Conservation (phyloP, 2,888 invertebrate genomes). For the Allygus modestus region DNA sequence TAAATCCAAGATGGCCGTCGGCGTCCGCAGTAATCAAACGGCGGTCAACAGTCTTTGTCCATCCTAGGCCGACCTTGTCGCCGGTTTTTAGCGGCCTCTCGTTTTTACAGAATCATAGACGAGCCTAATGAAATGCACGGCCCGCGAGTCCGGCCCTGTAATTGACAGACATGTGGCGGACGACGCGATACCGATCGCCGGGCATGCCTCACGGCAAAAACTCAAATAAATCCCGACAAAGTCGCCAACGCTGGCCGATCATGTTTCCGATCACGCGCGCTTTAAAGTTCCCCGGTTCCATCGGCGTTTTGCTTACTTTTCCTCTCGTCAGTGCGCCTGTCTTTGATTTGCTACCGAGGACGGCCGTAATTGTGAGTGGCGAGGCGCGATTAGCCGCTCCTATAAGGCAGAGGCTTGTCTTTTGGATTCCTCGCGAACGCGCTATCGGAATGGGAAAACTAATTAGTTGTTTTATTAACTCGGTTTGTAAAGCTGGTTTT, state of each 20-base stretch:
- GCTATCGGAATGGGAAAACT: neutral
- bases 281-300: neutral
- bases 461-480: neutral
- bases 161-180: slow-evolving; percentile 38
- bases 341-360: slow-evolving; percentile 18
- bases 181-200: slow-evolving; percentile 16
- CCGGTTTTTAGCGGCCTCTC: slow-evolving; percentile 28
- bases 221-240: slow-evolving; percentile 33
- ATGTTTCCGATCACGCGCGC: slow-evolving; percentile 47
- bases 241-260: neutral
- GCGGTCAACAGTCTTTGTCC: slow-evolving; percentile 24
- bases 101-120: slow-evolving; percentile 53
- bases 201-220: slow-evolving; percentile 45
- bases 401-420: neutral
- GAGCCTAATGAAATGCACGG: slow-evolving; percentile 48
- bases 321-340: neutral
- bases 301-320: slow-evolving; percentile 11
- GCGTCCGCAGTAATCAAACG: slow-evolving; percentile 38
- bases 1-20: slow-evolving; percentile 48
- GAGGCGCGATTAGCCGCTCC: neutral
- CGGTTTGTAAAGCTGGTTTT: too few relatives aligned
- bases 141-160: slow-evolving; percentile 18
- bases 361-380: neutral
- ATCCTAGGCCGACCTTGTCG: slow-evolving; percentile 32
- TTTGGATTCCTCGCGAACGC: neutral